A percentile compares a stretch with the other conserved stretches of the same genome.
Evolutionary conservation across 2,888 invertebrate species (phyloP).

Genomic region (Meta bourneti): DNA sequence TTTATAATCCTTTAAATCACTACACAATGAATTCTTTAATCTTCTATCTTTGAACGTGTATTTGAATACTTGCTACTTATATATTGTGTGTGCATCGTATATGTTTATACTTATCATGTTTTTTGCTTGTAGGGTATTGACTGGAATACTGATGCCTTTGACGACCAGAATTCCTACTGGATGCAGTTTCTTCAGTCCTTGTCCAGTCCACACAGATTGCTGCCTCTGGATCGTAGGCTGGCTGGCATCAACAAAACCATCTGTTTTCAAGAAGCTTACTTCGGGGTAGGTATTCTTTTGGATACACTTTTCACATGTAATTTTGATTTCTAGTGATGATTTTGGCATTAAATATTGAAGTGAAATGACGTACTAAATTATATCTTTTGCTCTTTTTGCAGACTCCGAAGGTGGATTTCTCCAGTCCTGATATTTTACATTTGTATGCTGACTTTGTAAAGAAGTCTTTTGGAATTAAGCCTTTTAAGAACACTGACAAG

Average conservation of each 20-base stretch:
- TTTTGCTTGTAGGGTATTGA: constrained; percentile 71
- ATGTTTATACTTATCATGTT: background rate
- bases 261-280: constrained; percentile 77
- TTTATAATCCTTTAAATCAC: background rate
- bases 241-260: constrained; percentile 77
- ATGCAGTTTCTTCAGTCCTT: constrained; percentile 73
- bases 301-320: background rate
- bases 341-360: background rate
- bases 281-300: constrained; percentile 75
- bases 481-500: constrained; percentile 15
- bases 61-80: background rate
- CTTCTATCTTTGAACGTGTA: background rate
- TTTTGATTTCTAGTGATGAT: background rate
- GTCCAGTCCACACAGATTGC: constrained; percentile 73
- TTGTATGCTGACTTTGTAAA: constrained; percentile 71
- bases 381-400: constrained; percentile 39
- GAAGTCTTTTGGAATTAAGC: constrained; percentile 65
- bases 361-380: background rate
- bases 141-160: constrained; percentile 77
- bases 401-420: constrained; percentile 75
- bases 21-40: background rate
- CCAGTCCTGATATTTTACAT: constrained; percentile 62
- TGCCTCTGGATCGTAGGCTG: constrained; percentile 76
- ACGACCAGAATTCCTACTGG: constrained; percentile 74
- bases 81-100: background rate